Base-by-base conservation (phyloP, 1,140 invertebrate species). In the Apocrypta bakeri region DNA sequence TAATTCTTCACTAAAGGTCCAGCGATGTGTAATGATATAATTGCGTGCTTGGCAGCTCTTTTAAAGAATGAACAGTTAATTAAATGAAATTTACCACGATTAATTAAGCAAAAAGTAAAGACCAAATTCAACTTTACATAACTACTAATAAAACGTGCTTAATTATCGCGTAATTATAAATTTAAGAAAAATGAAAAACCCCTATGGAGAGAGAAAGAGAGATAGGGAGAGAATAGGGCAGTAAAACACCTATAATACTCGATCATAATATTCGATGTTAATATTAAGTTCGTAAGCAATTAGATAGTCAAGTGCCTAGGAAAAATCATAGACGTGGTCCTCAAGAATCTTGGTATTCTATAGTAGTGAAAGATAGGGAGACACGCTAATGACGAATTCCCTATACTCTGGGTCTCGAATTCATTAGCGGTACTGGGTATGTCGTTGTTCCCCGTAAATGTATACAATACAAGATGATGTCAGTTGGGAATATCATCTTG, bases 381-480 rank as follows among this genome's bases (percentile, higher is more conserved):
- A 42, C 17, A 7, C 48, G 17, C 48, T 56, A 56, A 56, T 56
- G 48, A 56, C 48, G 48, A 6, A 33, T 29, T 33, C 37, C n/a
- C 27, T 31, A 29, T 33, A 71, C 68, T 33, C 27, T 71, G 29
- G 68, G 29, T 14, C 29, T 31, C 68, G 68, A 40, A 24, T 72
- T 72, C n/a, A 72, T 72, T 72, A 72, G 37, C 17, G 14, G 25
- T 33, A 72, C 69, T 72, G n/a, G n/a, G n/a, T n/a, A n/a, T n/a
- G n/a, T n/a, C n/a, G n/a, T n/a, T n/a, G n/a, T 24, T 42, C 42
- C 24, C 68, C 31, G 25, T 11, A 69, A 69, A 69, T 31, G 33
- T 37, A 9, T 69, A 69, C n/a, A n/a, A n/a, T n/a, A n/a, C n/a
- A n/a, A n/a, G n/a, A n/a, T 33, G 68, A 69, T 69, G 68, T 69